Evolutionary conservation across 2,888 invertebrate genomes (phyloP), one percentile per base, ranked within the genome.

Genomic region (Cordilura impudica): DNA sequence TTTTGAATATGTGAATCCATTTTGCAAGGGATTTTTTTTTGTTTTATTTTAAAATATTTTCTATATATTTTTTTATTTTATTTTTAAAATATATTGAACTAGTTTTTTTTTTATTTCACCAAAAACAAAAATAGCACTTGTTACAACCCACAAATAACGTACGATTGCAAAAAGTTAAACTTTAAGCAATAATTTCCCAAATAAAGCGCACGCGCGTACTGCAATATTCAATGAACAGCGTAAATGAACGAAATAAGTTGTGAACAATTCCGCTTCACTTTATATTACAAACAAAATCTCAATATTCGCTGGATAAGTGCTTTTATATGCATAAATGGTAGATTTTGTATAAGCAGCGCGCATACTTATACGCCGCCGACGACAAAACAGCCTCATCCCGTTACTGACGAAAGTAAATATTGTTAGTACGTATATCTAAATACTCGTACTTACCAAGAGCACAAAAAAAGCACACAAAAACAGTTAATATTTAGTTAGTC

Each of bases 1-100:
- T 56, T 81, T 69, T 77, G 77, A 29, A 81, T 81, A 81, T 81
- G 70, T 16, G 75, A 71, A 56, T 79, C 76, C 72, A 72, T 54
- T 63, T 39, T n/a, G 5, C 5, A 31, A n/a, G n/a, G n/a, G n/a
- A n/a, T n/a, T n/a, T 29, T 53, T 60, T 72, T 60, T 7, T 49
- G 31, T 23, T 19, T 54, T 39, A 12, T 7, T 71, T 5, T 39
- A 43, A 4, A 21, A 56, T 26, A 35, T 61, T 39, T 12, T 10
- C 14, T 8, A 4, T n/a, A 10, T 43, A 18, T 14, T 3, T 39
- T 21, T 29, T 12, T 39, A 21, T 65, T 29, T 60, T 16, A 12
- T 35, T 35, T 47, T 51, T 45, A 35, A 4, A 60, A 8, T 21
- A 23, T 21, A 14, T 56, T 18, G 7, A 35, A 53, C 8, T 35